Conservation (phyloP, 2,888 invertebrate species). For the Leptinotarsa peninsularis region DNA sequence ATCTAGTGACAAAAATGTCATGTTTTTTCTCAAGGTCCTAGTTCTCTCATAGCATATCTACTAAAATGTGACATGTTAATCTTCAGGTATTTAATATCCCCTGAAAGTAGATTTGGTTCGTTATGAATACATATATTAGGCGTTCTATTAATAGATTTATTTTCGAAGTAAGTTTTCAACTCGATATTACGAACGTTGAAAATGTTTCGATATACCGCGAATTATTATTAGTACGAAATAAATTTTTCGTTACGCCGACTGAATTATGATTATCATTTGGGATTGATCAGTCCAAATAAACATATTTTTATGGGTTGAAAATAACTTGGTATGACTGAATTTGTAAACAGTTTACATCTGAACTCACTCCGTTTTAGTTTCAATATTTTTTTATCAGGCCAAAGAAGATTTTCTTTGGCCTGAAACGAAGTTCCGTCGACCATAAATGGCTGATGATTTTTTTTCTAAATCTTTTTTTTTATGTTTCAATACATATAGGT, state of each 20-base stretch:
- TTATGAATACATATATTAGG: background rate
- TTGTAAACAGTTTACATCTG: background rate
- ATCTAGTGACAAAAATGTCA: too few species aligned
- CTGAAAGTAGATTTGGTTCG: background rate
- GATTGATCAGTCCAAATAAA: background rate
- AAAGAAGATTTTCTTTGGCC: too few species aligned
- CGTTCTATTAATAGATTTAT: background rate
- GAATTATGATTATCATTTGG: constrained; percentile 2
- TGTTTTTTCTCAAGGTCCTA: too few species aligned
- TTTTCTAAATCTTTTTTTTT: too few species aligned
- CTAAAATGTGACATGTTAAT: too few species aligned
- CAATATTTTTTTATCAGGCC: too few species aligned
- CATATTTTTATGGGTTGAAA: background rate
- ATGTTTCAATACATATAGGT: too few species aligned
- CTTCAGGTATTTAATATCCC: too few species aligned
- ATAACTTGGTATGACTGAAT: background rate
- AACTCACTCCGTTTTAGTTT: background rate
- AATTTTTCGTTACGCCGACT: background rate
- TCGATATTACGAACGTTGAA: background rate
- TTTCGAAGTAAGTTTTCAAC: background rate
- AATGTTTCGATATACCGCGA: background rate
- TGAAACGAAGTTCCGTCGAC: too few species aligned
- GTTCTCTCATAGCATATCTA: too few species aligned
- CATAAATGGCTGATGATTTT: too few species aligned
- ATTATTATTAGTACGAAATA: background rate